Evolutionary conservation across 2,888 invertebrate genomes (phyloP).

Genomic region (Piscicola geometra): DNA sequence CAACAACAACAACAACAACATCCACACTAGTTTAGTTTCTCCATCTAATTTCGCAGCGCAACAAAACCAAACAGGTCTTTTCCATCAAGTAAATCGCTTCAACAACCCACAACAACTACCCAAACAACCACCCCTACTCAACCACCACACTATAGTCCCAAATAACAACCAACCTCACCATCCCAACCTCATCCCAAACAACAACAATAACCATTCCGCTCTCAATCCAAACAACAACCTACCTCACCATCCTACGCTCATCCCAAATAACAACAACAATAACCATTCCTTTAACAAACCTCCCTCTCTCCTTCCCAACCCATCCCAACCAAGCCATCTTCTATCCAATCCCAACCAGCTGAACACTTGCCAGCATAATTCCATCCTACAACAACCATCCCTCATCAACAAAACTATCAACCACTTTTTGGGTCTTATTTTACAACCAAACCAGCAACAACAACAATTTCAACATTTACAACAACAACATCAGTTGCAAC

Average conservation of each 20-base stretch:
- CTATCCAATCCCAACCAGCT: background rate
- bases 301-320: background rate
- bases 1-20: too few relatives aligned
- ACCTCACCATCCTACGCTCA: background rate
- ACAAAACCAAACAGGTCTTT: too few relatives aligned
- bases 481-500: background rate
- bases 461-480: background rate
- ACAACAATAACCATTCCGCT: background rate
- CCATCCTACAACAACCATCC: background rate
- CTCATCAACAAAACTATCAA: slow-evolving; percentile 2
- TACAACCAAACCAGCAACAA: background rate
- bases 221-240: background rate
- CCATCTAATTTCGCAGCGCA: too few relatives aligned
- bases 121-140: too few relatives aligned
- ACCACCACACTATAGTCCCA: too few relatives aligned
- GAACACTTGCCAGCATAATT: background rate
- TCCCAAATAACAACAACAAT: background rate
- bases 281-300: background rate
- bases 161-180: background rate
- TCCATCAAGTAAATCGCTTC: too few relatives aligned
- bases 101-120: too few relatives aligned
- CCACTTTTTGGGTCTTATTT: background rate
- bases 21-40: too few relatives aligned
- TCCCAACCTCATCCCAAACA: background rate
- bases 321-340: background rate